A percentile compares a stretch with the other conserved stretches of the same genome.
These are phyloP conservation scores for Graphium colonna DNA, from an alignment of 2,888 invertebrate genomes.

Conservation along the genomic window DNA sequence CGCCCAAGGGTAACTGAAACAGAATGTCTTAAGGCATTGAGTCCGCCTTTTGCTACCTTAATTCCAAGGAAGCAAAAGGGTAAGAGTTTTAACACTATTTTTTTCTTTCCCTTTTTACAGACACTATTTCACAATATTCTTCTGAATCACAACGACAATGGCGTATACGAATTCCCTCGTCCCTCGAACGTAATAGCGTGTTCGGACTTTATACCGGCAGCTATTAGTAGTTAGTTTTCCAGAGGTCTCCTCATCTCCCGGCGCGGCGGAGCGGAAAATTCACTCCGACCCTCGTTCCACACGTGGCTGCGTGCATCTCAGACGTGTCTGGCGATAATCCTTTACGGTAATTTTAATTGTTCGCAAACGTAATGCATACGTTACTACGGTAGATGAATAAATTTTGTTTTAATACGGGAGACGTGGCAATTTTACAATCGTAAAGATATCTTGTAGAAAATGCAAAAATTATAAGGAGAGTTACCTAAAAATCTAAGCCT, in stretches of 20 bases:
- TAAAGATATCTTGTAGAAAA: too few relatives aligned
- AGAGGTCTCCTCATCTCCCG: constrained; percentile 54
- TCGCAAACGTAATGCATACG: constrained; percentile 11
- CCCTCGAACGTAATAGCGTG: constrained; percentile 4
- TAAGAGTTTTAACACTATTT: too few relatives aligned
- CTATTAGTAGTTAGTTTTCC: constrained; percentile 47
- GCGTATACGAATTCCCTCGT: constrained; percentile 13
- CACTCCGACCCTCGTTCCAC: constrained; percentile 59
- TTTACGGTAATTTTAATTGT: constrained; percentile 34
- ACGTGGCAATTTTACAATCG: not conserved
- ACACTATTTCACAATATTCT: not conserved
- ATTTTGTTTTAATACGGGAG: not conserved
- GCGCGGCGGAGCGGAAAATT: constrained; percentile 67
- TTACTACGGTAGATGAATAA: not conserved
- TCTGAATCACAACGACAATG: not conserved
- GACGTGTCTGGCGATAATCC: constrained; percentile 33
- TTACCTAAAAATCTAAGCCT: too few relatives aligned
- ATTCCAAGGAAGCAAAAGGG: too few relatives aligned
- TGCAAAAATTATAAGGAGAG: too few relatives aligned
- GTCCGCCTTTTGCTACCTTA: too few relatives aligned
- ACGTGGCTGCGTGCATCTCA: constrained; percentile 46
- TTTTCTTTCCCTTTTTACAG: too few relatives aligned
- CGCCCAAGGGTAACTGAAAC: too few relatives aligned
- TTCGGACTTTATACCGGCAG: constrained; percentile 28
- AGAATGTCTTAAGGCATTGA: too few relatives aligned